Evolutionary conservation across 2,797 vertebrate species (phyloP).

Genomic region (Acrossocheilus wenchowensis): DNA sequence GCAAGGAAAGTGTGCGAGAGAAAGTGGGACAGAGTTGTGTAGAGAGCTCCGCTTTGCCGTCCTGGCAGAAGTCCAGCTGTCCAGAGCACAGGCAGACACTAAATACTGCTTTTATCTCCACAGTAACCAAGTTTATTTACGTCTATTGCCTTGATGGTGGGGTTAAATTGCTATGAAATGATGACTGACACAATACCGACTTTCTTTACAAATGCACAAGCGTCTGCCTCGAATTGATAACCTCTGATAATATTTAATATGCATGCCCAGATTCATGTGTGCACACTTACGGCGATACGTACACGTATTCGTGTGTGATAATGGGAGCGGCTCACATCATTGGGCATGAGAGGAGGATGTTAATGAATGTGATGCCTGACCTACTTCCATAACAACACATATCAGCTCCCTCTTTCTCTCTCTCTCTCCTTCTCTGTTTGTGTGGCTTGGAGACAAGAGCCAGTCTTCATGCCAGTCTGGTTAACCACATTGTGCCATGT

Average conservation of each 20-base stretch:
- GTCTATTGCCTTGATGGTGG: conserved; percentile 37
- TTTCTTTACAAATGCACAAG: background rate
- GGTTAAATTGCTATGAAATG: conserved; percentile 27
- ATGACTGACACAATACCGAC: conserved; percentile 17
- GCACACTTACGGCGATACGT: conserved; percentile 12
- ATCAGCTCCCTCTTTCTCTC: conserved; percentile 49
- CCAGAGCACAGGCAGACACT: conserved; percentile 55
- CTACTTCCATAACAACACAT: conserved; percentile 65
- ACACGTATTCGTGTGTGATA: conserved; percentile 8
- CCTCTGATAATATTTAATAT: background rate
- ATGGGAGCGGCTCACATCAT: conserved; percentile 50
- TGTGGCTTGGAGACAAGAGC: conserved; percentile 47
- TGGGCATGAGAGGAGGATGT: conserved; percentile 59
- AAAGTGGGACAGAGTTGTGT: conserved; percentile 52
- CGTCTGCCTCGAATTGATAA: background rate
- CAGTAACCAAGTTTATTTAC: conserved; percentile 54
- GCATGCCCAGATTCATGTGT: background rate
- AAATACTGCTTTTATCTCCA: conserved; percentile 61
- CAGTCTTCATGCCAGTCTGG: conserved; percentile 56
- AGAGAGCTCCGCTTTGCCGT: conserved; percentile 27
- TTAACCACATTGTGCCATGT: conserved; percentile 53
- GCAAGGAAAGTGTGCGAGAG: background rate
- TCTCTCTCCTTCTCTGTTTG: conserved; percentile 42
- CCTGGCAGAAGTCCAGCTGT: conserved; percentile 60
- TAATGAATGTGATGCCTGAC: conserved; percentile 68